These are phyloP conservation scores for Rhodophaea formosa DNA, from an alignment of 2,888 invertebrate species.

Conservation along the genomic window DNA sequence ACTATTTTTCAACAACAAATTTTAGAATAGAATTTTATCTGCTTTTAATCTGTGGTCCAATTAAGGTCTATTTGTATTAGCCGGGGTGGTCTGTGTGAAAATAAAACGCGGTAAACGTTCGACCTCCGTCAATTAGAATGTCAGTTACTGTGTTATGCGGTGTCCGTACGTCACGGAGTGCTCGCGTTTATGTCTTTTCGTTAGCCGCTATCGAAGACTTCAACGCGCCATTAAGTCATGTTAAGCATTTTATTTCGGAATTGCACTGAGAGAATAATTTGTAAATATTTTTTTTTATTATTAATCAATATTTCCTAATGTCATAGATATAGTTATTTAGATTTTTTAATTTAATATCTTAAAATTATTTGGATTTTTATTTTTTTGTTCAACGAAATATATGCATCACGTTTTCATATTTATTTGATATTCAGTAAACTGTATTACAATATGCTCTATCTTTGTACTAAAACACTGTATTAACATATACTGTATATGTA, in stretches of 20 bases:
- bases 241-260: not conserved
- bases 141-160: conserved; percentile 53
- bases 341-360: too few species aligned
- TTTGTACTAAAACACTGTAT: too few species aligned
- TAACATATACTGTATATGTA: too few species aligned
- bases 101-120: conserved; percentile 43
- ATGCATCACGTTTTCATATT: too few species aligned
- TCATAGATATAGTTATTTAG: too few species aligned
- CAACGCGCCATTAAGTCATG: not conserved
- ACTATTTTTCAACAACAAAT: conserved; percentile 21
- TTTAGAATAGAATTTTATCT: conserved; percentile 60
- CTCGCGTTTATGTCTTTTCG: conserved; percentile 11
- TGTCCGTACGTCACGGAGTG: conserved; percentile 32
- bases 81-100: conserved; percentile 62
- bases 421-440: too few species aligned
- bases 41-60: conserved; percentile 61
- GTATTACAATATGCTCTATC: too few species aligned
- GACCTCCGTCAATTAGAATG: conserved; percentile 72
- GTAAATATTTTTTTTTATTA: too few species aligned
- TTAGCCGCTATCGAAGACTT: not conserved
- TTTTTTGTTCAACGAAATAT: not conserved
- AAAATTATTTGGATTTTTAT: not conserved
- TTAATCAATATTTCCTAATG: too few species aligned
- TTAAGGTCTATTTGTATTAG: conserved; percentile 68
- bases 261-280: too few species aligned